Evolutionary conservation across 2,113 vertebrate genomes (phyloP).

Genomic region (Rhineura floridana): DNA sequence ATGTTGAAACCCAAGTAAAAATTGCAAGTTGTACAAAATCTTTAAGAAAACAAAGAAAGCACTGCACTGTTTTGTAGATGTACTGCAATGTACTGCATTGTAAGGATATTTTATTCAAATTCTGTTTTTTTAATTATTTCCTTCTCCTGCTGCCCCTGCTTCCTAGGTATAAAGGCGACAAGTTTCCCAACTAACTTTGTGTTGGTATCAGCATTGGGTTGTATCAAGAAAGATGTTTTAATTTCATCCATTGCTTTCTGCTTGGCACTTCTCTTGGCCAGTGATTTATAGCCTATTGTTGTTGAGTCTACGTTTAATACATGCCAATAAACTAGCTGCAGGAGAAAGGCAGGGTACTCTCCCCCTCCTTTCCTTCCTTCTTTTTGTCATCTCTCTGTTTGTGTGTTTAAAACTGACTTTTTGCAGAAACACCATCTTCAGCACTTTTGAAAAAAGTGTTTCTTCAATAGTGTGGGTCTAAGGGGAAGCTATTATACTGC

Average conservation of each 20-base stretch:
- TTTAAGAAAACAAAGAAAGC: background rate
- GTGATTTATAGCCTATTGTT: conserved; percentile 70
- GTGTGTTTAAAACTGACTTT: conserved; percentile 20
- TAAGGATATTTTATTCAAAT: background rate
- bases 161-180: conserved; percentile 36
- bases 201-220: conserved; percentile 56
- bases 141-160: conserved; percentile 10
- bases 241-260: conserved; percentile 65
- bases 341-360: conserved; percentile 12
- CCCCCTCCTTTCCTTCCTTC: conserved; percentile 22
- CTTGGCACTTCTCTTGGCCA: conserved; percentile 63
- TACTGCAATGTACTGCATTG: no score
- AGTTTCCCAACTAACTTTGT: conserved; percentile 56
- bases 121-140: background rate
- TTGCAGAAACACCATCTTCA: conserved; percentile 60
- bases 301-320: conserved; percentile 63
- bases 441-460: conserved; percentile 35
- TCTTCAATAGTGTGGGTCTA: background rate
- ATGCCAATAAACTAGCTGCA: conserved; percentile 36
- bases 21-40: background rate
- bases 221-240: conserved; percentile 66
- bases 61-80: background rate
- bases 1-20: background rate
- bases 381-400: conserved; percentile 8
- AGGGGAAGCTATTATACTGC: conserved; percentile 41